Conservation (phyloP, 2,888 invertebrate genomes). For the Pammene aurita region DNA sequence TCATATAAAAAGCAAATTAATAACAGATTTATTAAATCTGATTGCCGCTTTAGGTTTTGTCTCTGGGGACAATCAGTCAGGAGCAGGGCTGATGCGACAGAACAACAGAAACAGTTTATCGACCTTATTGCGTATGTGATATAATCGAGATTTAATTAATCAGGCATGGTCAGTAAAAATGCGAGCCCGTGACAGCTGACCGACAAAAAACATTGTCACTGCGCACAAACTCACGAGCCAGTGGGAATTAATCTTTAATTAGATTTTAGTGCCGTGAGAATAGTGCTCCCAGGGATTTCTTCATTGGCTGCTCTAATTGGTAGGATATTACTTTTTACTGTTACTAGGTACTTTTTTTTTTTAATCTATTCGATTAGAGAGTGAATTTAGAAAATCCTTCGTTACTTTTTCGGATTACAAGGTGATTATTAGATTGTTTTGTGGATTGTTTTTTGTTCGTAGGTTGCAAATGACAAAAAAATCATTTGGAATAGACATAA, state of each 20-base stretch:
- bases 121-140: too few relatives aligned
- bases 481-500: too few relatives aligned
- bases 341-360: constrained; percentile 21
- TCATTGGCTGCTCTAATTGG: constrained; percentile 24
- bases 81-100: too few relatives aligned
- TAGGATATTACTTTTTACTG: constrained; percentile 35
- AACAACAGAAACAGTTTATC: too few relatives aligned
- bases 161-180: too few relatives aligned
- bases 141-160: too few relatives aligned
- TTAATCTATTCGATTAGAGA: constrained; percentile 21
- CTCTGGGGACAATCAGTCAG: too few relatives aligned
- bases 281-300: constrained; percentile 27
- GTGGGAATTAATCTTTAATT: not conserved
- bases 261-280: not conserved
- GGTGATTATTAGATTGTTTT: not conserved
- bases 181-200: too few relatives aligned
- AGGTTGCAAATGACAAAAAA: not conserved
- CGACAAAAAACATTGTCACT: too few relatives aligned
- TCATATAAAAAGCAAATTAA: too few relatives aligned
- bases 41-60: too few relatives aligned
- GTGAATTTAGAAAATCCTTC: constrained; percentile 22
- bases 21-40: too few relatives aligned
- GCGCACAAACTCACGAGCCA: not conserved
- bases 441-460: not conserved
- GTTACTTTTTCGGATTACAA: not conserved